Base-by-base conservation (phyloP, 92 coral and sea anemone species). In the Porites cylindrica region DNA sequence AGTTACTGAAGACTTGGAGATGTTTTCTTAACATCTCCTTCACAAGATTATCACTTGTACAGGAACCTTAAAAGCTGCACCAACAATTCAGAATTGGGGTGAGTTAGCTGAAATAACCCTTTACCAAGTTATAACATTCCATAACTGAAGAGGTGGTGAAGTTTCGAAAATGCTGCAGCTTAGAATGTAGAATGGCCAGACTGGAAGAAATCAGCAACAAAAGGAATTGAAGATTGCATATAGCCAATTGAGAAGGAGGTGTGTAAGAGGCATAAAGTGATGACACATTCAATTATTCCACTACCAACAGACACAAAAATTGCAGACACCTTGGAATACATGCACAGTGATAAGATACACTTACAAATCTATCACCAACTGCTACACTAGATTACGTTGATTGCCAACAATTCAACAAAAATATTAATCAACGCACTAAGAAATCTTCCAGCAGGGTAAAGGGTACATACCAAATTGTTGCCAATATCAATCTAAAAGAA, bases 111-210 rank as follows among this genome's bases (percentile, higher is more conserved):
- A 78, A n/a, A 29, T n/a, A 18, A 16, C 69, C 11, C 51, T 81
- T 4, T 2, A 47, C 69, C 6, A 89, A 10, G 63, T 71, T 10
- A 82, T 91, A 14, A 24, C 87, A 10, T 87, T 91, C 59, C 87
- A 87, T 59, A 91, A 87, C 19, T 2, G 91, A 2, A 76, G 91
- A 1, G 85, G 88, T n/a, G 94, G 94, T 1, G 89, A 91, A 72
- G 86, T 91, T 2, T 77, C 91, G 0, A 82, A 67, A 64, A 78
- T 82, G 78, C 16, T 11, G 2, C 77, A 29, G 32, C 32, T 29
- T 29, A 29, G 32, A 29, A 29, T 32, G 17, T 65, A 68, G 53
- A 70, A 47, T 8, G 89, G 1, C 91, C 94, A 6, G 32, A 29
- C 32, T 29, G 32, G 32, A 29, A 2, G 32, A 20, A 69, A 1